Percentiles rank a stretch among this genome's conserved stretches.
Conservation (phyloP, 2,888 invertebrate species). For the Pandemis corylana region DNA sequence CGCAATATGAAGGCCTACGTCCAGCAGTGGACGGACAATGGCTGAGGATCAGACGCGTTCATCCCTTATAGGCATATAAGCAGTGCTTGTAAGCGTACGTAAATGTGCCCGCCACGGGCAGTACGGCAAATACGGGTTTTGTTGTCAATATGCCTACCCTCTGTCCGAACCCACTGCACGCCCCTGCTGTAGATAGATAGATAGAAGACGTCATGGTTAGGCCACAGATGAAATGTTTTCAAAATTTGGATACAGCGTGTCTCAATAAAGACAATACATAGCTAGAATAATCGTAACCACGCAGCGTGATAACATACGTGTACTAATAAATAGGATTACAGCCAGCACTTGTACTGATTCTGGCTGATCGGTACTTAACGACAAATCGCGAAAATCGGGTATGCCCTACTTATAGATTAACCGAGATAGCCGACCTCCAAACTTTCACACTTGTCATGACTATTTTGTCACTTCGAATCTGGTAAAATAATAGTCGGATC, state of each 20-base stretch:
- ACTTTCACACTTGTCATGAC: constrained; percentile 1
- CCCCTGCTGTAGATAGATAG: too few relatives aligned
- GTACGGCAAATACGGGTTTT: too few relatives aligned
- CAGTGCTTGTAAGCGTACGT: too few relatives aligned
- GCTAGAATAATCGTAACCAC: constrained; percentile 28
- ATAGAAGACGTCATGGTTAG: too few relatives aligned
- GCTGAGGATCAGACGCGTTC: too few relatives aligned
- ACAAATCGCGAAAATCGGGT: constrained; percentile 43
- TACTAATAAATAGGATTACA: constrained; percentile 54
- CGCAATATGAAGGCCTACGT: too few relatives aligned
- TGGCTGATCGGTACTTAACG: constrained; percentile 46
- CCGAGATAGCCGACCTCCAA: constrained; percentile 10
- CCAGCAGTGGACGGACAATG: too few relatives aligned
- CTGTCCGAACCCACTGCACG: too few relatives aligned
- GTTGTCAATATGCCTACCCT: too few relatives aligned
- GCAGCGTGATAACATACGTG: constrained; percentile 44
- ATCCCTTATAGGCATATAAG: too few relatives aligned
- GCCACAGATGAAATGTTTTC: background rate
- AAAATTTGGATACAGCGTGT: background rate
- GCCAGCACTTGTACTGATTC: constrained; percentile 55
- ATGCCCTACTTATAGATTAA: constrained; percentile 33
- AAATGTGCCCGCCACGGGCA: too few relatives aligned
- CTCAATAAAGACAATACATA: constrained; percentile 25
- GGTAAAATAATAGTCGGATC: too few relatives aligned
- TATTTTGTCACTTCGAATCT: background rate